Percentiles rank a stretch among this genome's conserved stretches.
These are phyloP conservation scores for Butastur rufipennis DNA, from an alignment of 2,113 vertebrate genomes.

Conservation along the genomic window DNA sequence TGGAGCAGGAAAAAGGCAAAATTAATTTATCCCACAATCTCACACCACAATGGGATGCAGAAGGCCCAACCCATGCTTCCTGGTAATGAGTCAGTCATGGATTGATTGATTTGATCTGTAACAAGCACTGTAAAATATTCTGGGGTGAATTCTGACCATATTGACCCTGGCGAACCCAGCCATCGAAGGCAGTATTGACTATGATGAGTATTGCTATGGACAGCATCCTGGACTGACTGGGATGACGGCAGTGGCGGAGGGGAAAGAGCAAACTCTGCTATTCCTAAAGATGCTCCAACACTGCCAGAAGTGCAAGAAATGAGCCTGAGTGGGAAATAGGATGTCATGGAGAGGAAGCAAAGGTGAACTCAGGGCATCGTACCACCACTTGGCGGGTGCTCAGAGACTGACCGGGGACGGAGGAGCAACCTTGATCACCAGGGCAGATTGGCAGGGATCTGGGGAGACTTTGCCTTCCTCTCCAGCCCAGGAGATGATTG, in stretches of 20 bases:
- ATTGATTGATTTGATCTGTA: not conserved
- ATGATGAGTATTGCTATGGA: not conserved
- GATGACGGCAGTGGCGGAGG: not conserved
- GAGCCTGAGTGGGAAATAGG: rapidly evolving
- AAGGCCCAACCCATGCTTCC: not conserved
- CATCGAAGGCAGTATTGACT: not conserved
- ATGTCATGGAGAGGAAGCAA: not conserved
- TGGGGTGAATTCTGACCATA: not conserved
- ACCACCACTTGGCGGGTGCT: not conserved
- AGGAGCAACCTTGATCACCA: not conserved
- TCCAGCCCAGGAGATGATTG: not conserved
- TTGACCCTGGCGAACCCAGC: not conserved
- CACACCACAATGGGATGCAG: rapidly evolving
- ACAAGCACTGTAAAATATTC: not conserved
- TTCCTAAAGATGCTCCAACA: not conserved
- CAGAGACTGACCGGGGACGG: rapidly evolving
- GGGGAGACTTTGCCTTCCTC: not conserved
- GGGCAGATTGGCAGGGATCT: not conserved
- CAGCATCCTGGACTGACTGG: not conserved
- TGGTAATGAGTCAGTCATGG: not conserved
- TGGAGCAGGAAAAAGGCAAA: not conserved
- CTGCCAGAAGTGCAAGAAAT: not conserved
- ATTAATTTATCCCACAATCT: not conserved
- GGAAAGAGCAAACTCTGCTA: not conserved
- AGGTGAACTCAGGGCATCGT: not conserved